These are phyloP conservation scores for Tenthredo distinguenda DNA, from an alignment of 2,888 invertebrate genomes.

Conservation along the genomic window DNA sequence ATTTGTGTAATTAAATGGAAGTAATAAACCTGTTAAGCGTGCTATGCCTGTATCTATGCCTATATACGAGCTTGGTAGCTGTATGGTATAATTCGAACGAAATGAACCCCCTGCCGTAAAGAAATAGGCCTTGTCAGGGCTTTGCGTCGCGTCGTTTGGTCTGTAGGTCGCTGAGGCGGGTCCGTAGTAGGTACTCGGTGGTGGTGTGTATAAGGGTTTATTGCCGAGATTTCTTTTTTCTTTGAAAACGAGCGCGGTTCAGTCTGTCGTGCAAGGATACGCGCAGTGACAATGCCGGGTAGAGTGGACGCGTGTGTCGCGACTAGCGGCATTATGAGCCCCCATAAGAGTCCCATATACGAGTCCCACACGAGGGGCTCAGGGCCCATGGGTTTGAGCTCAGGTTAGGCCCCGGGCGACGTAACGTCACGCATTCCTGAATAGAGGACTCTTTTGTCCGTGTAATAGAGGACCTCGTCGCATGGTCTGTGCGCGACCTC, in stretches of 20 bases:
- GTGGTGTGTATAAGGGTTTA: slow-evolving; percentile 33
- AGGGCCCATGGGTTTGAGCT: slow-evolving; percentile 1
- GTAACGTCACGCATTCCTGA: slow-evolving; percentile 52
- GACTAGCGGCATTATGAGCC: slow-evolving; percentile 33
- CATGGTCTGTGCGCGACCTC: slow-evolving; percentile 36
- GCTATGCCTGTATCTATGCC: not conserved
- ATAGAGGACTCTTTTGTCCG: slow-evolving; percentile 51
- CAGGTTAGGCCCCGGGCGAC: slow-evolving; percentile 39
- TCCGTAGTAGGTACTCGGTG: not conserved
- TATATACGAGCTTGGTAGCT: slow-evolving; percentile 22
- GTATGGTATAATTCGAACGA: slow-evolving; percentile 19
- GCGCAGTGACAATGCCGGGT: slow-evolving; percentile 37
- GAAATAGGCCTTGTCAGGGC: not conserved
- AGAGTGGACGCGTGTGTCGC: slow-evolving; percentile 40
- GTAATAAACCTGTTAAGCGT: slow-evolving; percentile 26
- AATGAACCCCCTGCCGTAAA: slow-evolving; percentile 39
- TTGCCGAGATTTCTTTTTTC: slow-evolving; percentile 44
- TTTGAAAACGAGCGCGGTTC: slow-evolving; percentile 22
- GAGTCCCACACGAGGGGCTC: slow-evolving; percentile 29
- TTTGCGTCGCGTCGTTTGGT: not conserved
- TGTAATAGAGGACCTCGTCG: slow-evolving; percentile 45
- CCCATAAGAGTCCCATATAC: slow-evolving; percentile 41
- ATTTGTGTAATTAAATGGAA: slow-evolving; percentile 5
- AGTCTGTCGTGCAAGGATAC: slow-evolving; percentile 36
- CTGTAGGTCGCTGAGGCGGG: slow-evolving; percentile 18